A percentile compares a stretch with the other conserved stretches of the same genome.
Conservation (phyloP, 2,888 invertebrate genomes). For the Adela reaumurella region DNA sequence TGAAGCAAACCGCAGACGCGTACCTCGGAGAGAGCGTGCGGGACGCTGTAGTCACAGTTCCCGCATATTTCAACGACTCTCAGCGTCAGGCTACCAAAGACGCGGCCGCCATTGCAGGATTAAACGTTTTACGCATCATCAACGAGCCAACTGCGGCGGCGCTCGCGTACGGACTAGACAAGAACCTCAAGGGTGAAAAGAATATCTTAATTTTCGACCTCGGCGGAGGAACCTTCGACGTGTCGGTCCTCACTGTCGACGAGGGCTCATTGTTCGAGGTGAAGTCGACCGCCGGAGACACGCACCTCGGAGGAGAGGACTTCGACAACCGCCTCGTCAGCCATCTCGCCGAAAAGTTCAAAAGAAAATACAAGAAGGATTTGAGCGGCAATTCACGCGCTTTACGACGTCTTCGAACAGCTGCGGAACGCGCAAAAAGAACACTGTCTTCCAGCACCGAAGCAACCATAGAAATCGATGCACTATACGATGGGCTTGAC, state of each 20-base stretch:
- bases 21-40: slow-evolving; percentile 60
- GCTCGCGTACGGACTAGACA: slow-evolving; percentile 68
- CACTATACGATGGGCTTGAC: slow-evolving; percentile 68
- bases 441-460: slow-evolving; percentile 74
- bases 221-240: slow-evolving; percentile 73
- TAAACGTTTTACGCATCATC: slow-evolving; percentile 79
- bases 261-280: slow-evolving; percentile 74
- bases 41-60: slow-evolving; percentile 79
- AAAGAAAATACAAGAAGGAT: slow-evolving; percentile 68
- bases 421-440: slow-evolving; percentile 74
- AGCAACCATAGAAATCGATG: slow-evolving; percentile 71
- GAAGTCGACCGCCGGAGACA: slow-evolving; percentile 79
- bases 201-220: slow-evolving; percentile 65
- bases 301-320: slow-evolving; percentile 78
- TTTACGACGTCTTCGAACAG: slow-evolving; percentile 66
- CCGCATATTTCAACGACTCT: slow-evolving; percentile 75
- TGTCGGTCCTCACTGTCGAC: slow-evolving; percentile 78
- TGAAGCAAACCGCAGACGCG: slow-evolving; percentile 67
- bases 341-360: slow-evolving; percentile 67
- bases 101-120: slow-evolving; percentile 71
- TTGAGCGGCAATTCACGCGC: slow-evolving; percentile 62
- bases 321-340: slow-evolving; percentile 62
- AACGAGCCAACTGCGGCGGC: slow-evolving; percentile 79
- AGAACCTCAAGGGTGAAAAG: slow-evolving; percentile 61
- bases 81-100: slow-evolving; percentile 78